These are phyloP conservation scores for Clinocottus analis DNA, from an alignment of 2,113 vertebrate species.

Conservation along the genomic window DNA sequence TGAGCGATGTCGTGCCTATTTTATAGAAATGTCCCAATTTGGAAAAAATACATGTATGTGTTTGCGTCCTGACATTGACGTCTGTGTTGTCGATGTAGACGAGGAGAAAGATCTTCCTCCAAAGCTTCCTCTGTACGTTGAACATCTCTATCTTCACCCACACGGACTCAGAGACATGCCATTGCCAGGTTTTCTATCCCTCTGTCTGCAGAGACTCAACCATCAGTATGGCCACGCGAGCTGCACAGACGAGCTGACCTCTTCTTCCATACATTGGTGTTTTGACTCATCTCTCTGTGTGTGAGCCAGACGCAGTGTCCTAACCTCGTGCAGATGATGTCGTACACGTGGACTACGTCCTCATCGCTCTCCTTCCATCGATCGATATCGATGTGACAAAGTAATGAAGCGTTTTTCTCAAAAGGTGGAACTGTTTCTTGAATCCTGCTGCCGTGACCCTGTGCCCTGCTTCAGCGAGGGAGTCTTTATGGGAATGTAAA, in stretches of 20 bases:
- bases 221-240: neutral
- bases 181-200: neutral
- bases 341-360: neutral
- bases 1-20: neutral
- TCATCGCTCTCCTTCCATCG: neutral
- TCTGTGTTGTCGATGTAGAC: too few relatives aligned
- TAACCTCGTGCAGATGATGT: neutral
- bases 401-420: neutral
- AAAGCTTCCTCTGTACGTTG: neutral
- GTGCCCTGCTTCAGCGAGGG: slow-evolving; percentile 12
- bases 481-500: slow-evolving; percentile 39
- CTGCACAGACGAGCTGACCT: neutral
- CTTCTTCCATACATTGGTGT: neutral
- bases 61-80: neutral
- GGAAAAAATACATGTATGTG: neutral
- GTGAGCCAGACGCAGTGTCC: too few relatives aligned
- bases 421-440: neutral
- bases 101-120: neutral
- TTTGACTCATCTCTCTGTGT: neutral
- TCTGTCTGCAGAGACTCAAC: neutral
- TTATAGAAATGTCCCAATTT: neutral
- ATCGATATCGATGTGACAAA: neutral
- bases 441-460: slow-evolving; percentile 7
- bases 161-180: neutral
- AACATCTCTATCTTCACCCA: neutral